phyloP scores from a whole-genome alignment of 2,888 invertebrate species.

The Rhingia campestris region DNA sequence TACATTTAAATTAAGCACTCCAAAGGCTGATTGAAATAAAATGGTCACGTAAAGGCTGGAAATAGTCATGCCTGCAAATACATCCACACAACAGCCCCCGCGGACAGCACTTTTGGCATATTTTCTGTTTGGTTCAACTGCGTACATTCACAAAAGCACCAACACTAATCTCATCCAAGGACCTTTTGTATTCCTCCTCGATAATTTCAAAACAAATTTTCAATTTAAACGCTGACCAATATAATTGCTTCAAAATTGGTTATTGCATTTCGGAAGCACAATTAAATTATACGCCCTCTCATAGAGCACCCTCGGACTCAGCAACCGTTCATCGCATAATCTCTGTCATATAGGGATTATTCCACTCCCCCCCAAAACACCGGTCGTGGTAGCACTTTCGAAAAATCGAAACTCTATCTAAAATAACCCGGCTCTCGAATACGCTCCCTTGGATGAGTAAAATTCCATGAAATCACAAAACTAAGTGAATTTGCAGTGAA shows the following conservation, averaged over 20 bases:
- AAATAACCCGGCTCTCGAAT: slow-evolving; percentile 30
- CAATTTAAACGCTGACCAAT: background rate
- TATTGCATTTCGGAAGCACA: slow-evolving; percentile 31
- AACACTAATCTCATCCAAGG: no score
- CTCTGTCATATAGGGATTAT: slow-evolving; percentile 10
- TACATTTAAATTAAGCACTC: no score
- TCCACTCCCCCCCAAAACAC: background rate
- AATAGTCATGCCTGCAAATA: no score
- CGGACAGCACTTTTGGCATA: no score
- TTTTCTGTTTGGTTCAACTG: no score
- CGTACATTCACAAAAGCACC: no score
- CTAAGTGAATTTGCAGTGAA: slow-evolving; percentile 56
- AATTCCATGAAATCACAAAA: slow-evolving; percentile 50
- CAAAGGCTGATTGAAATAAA: no score
- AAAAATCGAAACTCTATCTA: slow-evolving; percentile 31
- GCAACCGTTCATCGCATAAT: slow-evolving; percentile 19
- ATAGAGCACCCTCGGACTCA: background rate
- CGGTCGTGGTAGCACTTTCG: slow-evolving; percentile 17
- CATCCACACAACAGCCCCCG: no score
- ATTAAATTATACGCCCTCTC: slow-evolving; percentile 27
- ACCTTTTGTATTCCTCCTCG: background rate
- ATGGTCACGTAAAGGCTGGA: no score
- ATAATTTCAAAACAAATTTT: background rate
- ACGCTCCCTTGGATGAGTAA: slow-evolving; percentile 35
- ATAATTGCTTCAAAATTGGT: background rate